Conservation (phyloP, 2,888 invertebrate genomes). For the Spicauda simplicius region DNA sequence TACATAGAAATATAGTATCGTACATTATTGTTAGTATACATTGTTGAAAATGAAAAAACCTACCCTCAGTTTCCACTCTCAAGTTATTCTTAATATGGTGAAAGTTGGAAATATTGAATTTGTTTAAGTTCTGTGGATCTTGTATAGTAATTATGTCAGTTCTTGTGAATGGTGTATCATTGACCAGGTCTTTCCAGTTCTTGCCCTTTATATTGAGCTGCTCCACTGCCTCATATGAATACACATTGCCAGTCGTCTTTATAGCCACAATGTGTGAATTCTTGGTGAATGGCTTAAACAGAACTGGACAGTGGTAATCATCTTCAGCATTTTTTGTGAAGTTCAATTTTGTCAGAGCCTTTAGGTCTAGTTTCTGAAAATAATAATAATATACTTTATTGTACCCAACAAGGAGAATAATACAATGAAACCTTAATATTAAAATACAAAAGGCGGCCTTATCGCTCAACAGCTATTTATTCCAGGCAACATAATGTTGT, state of each 20-base stretch:
- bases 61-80: conserved; percentile 93
- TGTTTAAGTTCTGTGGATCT: conserved; percentile 94
- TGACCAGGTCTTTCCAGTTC: conserved; percentile 97
- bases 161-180: conserved; percentile 93
- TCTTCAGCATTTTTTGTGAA: conserved; percentile 94
- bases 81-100: conserved; percentile 97
- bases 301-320: conserved; percentile 96
- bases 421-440: too few relatives aligned
- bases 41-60: conserved; percentile 9
- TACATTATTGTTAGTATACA: too few relatives aligned
- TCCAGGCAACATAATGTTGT: too few relatives aligned
- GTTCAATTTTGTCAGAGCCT: conserved; percentile 92
- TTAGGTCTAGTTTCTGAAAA: conserved; percentile 90
- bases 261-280: conserved; percentile 97
- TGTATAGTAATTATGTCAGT: conserved; percentile 97
- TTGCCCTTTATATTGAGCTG: conserved; percentile 97
- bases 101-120: conserved; percentile 97
- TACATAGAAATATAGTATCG: too few relatives aligned
- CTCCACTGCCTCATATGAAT: conserved; percentile 96
- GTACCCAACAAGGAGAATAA: too few relatives aligned
- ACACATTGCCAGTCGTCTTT: conserved; percentile 97
- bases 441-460: too few relatives aligned
- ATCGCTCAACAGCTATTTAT: too few relatives aligned
- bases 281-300: conserved; percentile 96
- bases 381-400: too few relatives aligned